Conservation (phyloP, 2,888 invertebrate species). For the Sesia apiformis region DNA sequence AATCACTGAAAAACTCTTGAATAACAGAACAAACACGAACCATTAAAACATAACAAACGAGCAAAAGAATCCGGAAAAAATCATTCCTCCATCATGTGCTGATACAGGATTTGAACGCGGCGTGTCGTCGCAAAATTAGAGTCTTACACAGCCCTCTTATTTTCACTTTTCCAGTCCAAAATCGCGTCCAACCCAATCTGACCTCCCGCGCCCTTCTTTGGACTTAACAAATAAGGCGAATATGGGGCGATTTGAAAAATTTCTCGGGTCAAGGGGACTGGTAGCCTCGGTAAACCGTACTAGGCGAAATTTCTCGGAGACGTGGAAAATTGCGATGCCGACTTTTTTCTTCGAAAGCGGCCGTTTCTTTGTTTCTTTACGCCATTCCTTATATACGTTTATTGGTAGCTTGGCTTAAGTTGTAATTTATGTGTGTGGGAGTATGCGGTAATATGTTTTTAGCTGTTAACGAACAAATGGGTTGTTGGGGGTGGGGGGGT, state of each 20-base stretch:
- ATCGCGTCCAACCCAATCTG: slow-evolving; percentile 26
- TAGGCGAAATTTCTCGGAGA: slow-evolving; percentile 39
- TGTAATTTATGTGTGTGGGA: slow-evolving; percentile 48
- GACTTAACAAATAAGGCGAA: slow-evolving; percentile 15
- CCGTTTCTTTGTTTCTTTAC: slow-evolving; percentile 58
- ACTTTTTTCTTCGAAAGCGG: slow-evolving; percentile 35
- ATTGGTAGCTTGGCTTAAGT: slow-evolving; percentile 50
- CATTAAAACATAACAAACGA: neutral
- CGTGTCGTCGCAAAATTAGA: slow-evolving; percentile 46
- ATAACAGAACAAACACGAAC: neutral
- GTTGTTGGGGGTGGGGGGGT: neutral
- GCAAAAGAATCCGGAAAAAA: slow-evolving; percentile 13
- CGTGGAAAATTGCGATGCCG: slow-evolving; percentile 35
- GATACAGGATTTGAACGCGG: slow-evolving; percentile 25
- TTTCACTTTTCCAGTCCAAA: slow-evolving; percentile 50
- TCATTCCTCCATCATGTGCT: slow-evolving; percentile 16
- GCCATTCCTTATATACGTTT: slow-evolving; percentile 46
- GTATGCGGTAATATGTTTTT: slow-evolving; percentile 17
- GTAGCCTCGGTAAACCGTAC: slow-evolving; percentile 24
- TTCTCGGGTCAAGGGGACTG: neutral
- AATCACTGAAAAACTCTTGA: neutral
- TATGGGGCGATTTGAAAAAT: slow-evolving; percentile 20
- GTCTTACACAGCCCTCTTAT: slow-evolving; percentile 38
- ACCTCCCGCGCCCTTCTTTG: slow-evolving; percentile 18
- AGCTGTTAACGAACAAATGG: slow-evolving; percentile 9